Conservation (phyloP, 2,113 vertebrate genomes). For the Salvator merianae region DNA sequence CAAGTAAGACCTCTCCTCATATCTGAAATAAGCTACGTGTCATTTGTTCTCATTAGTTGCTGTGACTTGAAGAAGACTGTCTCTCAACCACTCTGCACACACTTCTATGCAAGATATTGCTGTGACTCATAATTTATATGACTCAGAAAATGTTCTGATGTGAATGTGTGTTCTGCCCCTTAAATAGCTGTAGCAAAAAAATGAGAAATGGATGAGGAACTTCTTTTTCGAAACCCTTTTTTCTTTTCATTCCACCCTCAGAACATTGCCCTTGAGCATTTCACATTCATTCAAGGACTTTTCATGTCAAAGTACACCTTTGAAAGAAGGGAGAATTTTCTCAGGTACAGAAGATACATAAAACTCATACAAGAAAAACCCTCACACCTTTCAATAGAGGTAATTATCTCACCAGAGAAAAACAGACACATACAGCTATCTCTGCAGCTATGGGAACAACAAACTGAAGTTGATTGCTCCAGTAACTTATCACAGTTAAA, state of each 20-base stretch:
- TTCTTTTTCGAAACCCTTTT: conserved; percentile 16
- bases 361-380: background rate
- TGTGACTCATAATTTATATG: conserved; percentile 65
- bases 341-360: conserved; percentile 12
- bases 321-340: background rate
- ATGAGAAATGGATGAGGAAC: conserved; percentile 14
- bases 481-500: background rate
- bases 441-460: conserved; percentile 21
- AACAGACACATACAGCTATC: background rate
- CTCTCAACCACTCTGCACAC: background rate
- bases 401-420: conserved; percentile 36
- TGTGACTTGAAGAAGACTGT: conserved; percentile 35
- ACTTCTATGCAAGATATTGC: conserved; percentile 16
- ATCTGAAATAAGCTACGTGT: fast-evolving
- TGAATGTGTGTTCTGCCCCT: conserved; percentile 44
- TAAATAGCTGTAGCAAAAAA: conserved; percentile 63
- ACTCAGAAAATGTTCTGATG: conserved; percentile 64
- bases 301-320: conserved; percentile 31
- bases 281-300: conserved; percentile 38
- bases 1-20: too few species aligned
- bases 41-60: conserved; percentile 19
- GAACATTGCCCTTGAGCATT: conserved; percentile 26
- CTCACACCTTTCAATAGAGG: conserved; percentile 4
- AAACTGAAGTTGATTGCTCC: background rate
- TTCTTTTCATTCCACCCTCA: too few species aligned